Conservation (phyloP, 2,797 vertebrate species). For the Liasis olivaceus region DNA sequence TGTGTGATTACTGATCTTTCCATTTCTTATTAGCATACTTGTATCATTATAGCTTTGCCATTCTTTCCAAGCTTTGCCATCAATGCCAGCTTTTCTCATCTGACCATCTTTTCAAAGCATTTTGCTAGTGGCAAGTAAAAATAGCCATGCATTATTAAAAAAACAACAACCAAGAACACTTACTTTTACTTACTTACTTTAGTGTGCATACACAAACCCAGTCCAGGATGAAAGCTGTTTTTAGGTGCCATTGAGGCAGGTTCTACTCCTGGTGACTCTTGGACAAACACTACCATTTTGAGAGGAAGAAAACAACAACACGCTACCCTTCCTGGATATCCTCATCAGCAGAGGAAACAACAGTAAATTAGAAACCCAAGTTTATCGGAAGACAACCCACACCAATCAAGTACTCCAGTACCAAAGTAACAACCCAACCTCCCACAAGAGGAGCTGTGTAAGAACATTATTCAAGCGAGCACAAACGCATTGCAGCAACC, state of each 20-base stretch:
- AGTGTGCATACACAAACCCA: background rate
- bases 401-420: too few species aligned
- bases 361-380: too few species aligned
- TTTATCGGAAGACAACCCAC: too few species aligned
- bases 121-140: background rate
- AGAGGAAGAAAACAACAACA: too few species aligned
- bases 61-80: background rate
- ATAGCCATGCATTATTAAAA: background rate
- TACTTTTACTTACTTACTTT: background rate
- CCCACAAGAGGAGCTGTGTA: too few species aligned
- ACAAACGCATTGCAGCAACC: too few species aligned
- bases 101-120: background rate
- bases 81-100: background rate
- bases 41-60: background rate
- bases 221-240: background rate
- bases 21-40: background rate
- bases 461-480: too few species aligned
- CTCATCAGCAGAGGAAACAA: too few species aligned
- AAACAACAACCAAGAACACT: background rate
- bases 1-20: slow-evolving; percentile 7
- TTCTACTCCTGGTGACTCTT: background rate
- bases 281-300: background rate
- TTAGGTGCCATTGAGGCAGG: background rate
- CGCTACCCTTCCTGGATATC: too few species aligned
- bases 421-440: too few species aligned